A percentile compares a stretch with the other conserved stretches of the same genome.
These are phyloP conservation scores for Creontiades dilutus DNA, from an alignment of 2,888 invertebrate species.

Conservation along the genomic window DNA sequence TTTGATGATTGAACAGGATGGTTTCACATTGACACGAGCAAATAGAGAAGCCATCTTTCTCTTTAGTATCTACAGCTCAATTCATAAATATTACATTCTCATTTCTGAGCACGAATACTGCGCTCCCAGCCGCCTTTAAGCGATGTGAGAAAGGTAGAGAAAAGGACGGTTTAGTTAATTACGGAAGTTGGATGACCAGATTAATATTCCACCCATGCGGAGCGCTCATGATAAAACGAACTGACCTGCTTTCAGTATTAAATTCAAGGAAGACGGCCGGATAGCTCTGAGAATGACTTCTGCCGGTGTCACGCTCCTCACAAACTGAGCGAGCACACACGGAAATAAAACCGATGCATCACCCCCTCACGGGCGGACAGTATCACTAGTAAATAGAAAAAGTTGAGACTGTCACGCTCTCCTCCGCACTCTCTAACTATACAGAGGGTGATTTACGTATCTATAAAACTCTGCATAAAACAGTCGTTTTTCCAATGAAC, in stretches of 20 bases:
- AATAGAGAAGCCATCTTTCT: too few relatives aligned
- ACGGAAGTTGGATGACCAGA: background rate
- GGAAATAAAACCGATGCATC: constrained; percentile 36
- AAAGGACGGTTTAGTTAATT: constrained; percentile 5
- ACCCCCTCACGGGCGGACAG: constrained; percentile 3
- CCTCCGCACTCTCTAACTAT: background rate
- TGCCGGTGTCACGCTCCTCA: constrained; percentile 19
- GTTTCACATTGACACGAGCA: too few relatives aligned
- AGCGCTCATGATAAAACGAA: constrained; percentile 10
- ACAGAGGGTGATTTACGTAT: constrained; percentile 18
- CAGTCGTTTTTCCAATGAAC: background rate
- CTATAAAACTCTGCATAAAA: background rate
- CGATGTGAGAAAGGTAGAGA: background rate
- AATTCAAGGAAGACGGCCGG: background rate
- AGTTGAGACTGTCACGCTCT: constrained; percentile 32
- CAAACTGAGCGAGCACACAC: background rate
- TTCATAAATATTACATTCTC: background rate
- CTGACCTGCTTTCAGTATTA: constrained; percentile 28
- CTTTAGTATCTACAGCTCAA: background rate
- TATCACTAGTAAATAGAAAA: constrained; percentile 3
- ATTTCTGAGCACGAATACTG: background rate
- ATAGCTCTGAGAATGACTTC: background rate
- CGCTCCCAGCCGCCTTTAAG: background rate
- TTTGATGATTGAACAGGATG: too few relatives aligned
- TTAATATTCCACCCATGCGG: background rate